These are phyloP conservation scores for Scaptomyza pallida DNA, from an alignment of 1,140 invertebrate species.

Conservation along the genomic window DNA sequence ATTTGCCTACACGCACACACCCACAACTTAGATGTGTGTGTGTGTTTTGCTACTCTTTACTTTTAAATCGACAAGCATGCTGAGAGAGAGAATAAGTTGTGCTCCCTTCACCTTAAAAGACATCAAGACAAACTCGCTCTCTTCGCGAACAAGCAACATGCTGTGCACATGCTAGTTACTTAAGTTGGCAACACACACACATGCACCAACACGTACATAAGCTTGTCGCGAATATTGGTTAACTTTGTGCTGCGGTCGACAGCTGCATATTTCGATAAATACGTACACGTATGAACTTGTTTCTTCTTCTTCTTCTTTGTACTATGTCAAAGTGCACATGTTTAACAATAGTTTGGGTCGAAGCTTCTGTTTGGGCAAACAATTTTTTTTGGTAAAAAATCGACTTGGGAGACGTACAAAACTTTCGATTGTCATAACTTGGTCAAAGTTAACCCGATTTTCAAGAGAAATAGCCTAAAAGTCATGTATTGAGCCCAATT, in stretches of 20 bases:
- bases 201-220: conserved; percentile 13
- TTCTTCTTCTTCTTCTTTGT: not conserved
- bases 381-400: too few relatives aligned
- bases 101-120: not conserved
- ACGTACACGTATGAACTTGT: not conserved
- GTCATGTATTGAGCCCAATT: too few relatives aligned
- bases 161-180: conserved; percentile 31
- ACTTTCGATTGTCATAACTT: too few relatives aligned
- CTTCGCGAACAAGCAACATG: conserved; percentile 4
- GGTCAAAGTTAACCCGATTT: too few relatives aligned
- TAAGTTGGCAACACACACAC: conserved; percentile 34
- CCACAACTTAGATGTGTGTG: not conserved
- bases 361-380: too few relatives aligned
- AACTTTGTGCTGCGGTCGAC: not conserved
- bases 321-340: not conserved
- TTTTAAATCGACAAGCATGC: not conserved
- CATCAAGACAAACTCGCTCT: not conserved
- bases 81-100: not conserved
- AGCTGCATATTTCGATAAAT: conserved; percentile 6
- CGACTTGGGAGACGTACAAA: too few relatives aligned
- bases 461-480: too few relatives aligned
- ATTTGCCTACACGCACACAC: conserved; percentile 35
- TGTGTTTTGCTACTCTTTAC: too few relatives aligned
- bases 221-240: conserved; percentile 18
- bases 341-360: not conserved